Percentiles rank a stretch among this genome's conserved stretches.
phyloP scores from a whole-genome alignment of 2,888 invertebrate genomes.

The Limnephilus auricula region DNA sequence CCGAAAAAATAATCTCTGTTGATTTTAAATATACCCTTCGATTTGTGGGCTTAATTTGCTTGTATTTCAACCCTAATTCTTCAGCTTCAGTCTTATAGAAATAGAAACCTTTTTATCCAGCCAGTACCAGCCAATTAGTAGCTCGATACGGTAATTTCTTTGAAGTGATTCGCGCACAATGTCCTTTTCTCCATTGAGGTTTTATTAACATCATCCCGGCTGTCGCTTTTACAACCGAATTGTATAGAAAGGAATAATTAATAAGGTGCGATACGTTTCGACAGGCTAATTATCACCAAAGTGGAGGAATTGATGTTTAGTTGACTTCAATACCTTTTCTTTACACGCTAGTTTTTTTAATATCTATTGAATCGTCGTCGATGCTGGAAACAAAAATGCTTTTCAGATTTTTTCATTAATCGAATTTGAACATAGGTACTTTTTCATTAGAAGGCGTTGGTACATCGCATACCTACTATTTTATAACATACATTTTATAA shows the following conservation, averaged over 20 bases:
- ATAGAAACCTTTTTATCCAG: background rate
- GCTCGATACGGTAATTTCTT: slow-evolving; percentile 35
- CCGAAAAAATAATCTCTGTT: background rate
- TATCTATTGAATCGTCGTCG: background rate
- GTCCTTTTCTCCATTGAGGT: slow-evolving; percentile 48
- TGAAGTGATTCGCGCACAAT: slow-evolving; percentile 27
- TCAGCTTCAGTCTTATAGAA: background rate
- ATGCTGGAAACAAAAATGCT: background rate
- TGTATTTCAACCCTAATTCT: background rate
- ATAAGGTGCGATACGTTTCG: slow-evolving; percentile 28
- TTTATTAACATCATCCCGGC: slow-evolving; percentile 50
- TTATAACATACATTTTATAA: too few relatives aligned
- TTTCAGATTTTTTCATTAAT: background rate
- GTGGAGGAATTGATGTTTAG: slow-evolving; percentile 17
- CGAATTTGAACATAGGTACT: background rate
- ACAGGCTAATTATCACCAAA: slow-evolving; percentile 38
- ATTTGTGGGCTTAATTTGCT: background rate
- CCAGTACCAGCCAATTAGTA: slow-evolving; percentile 44
- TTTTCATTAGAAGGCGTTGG: background rate
- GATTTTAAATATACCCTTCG: background rate
- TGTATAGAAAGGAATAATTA: slow-evolving; percentile 33
- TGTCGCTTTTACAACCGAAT: slow-evolving; percentile 8
- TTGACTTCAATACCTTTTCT: slow-evolving; percentile 12
- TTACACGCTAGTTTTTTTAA: background rate
- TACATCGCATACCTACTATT: background rate